Conservation (phyloP, 2,797 vertebrate genomes). For the Delichon dasypus region DNA sequence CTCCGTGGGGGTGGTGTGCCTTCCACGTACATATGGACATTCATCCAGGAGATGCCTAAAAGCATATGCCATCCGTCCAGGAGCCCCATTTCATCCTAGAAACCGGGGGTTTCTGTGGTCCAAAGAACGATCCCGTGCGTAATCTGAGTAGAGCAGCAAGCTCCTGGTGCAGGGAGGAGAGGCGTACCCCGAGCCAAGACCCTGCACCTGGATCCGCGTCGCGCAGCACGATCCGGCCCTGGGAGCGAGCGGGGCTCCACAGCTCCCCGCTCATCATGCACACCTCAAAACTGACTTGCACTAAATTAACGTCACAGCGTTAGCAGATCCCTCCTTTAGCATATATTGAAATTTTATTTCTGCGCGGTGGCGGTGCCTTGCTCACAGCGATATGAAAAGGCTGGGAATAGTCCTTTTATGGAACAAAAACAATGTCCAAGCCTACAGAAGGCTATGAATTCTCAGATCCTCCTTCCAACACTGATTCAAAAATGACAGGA, state of each 20-base stretch:
- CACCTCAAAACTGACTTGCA: not conserved
- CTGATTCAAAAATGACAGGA: constrained; percentile 63
- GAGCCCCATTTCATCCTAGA: not conserved
- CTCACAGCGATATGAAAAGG: not conserved
- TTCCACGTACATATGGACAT: not conserved
- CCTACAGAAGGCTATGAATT: constrained; percentile 28
- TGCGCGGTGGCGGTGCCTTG: not conserved
- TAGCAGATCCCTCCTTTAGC: not conserved
- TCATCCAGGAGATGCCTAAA: not conserved
- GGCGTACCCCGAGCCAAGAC: not conserved
- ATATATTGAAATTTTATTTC: constrained; percentile 30
- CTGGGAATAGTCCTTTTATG: not conserved
- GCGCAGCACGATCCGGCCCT: not conserved
- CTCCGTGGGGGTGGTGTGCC: not conserved
- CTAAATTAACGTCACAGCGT: constrained; percentile 2
- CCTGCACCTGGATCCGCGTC: not conserved
- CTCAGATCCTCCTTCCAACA: constrained; percentile 43
- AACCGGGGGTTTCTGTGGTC: not conserved
- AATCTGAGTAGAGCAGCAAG: not conserved
- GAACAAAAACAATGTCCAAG: constrained; percentile 7
- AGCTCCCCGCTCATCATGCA: not conserved
- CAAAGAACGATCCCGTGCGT: rapidly evolving
- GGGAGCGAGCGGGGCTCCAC: not conserved
- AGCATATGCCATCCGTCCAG: not conserved
- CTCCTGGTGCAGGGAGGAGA: not conserved